A percentile compares a stretch with the other conserved stretches of the same genome.
Evolutionary conservation across 2,797 vertebrate genomes (phyloP).

Genomic region (Prunella strophiata): DNA sequence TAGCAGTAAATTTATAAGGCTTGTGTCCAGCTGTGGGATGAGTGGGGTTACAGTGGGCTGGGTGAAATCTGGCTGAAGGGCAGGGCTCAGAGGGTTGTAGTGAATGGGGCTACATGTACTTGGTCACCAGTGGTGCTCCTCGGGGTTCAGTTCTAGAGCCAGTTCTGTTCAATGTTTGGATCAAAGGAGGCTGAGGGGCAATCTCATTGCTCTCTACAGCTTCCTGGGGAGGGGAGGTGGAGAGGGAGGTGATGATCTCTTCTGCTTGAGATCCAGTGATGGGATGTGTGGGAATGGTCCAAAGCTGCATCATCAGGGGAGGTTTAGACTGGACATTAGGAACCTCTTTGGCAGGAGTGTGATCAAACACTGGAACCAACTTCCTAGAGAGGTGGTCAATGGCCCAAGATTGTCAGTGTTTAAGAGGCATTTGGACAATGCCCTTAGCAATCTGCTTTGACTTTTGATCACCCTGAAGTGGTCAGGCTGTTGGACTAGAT

Average conservation of each 20-base stretch:
- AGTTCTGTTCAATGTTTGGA: neutral
- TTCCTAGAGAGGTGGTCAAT: neutral
- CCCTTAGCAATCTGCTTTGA: neutral
- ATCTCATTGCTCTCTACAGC: neutral
- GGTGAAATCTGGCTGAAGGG: neutral
- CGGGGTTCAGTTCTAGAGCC: neutral
- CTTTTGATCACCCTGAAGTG: neutral
- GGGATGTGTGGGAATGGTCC: neutral
- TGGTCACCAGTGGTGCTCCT: neutral
- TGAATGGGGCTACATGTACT: too few relatives aligned
- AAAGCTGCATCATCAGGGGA: neutral
- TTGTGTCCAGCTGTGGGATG: neutral
- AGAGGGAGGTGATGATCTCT: neutral
- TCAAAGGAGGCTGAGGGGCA: neutral
- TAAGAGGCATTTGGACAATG: neutral
- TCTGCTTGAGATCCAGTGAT: neutral
- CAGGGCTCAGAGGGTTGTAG: neutral
- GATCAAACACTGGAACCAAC: neutral
- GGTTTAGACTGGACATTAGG: neutral
- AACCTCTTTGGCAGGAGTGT: neutral
- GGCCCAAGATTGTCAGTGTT: neutral
- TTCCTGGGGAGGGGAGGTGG: neutral
- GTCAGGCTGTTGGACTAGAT: neutral
- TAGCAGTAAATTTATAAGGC: neutral
- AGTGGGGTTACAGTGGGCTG: neutral